Evolutionary conservation across 2,113 vertebrate genomes (phyloP).

Genomic region (Parus major): DNA sequence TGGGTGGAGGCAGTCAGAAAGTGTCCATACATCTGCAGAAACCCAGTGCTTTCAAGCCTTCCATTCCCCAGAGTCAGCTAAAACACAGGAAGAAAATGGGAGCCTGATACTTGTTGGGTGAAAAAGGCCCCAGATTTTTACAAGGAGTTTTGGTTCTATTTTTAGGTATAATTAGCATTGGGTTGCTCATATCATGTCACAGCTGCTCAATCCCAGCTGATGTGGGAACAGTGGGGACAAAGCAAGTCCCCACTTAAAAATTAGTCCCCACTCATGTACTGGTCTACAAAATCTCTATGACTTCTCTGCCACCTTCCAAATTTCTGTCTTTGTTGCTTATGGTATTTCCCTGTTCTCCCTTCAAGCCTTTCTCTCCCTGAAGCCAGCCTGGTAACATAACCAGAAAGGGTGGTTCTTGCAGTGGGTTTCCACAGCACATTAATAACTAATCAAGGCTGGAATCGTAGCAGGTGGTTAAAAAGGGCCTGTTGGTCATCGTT

Average conservation of each 20-base stretch:
- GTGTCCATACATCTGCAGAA: not conserved
- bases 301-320: not conserved
- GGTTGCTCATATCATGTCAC: not conserved
- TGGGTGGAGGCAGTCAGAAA: not conserved
- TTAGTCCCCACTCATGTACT: not conserved
- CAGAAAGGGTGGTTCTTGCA: not conserved
- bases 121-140: not conserved
- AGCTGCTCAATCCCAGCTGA: not conserved
- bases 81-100: not conserved
- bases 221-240: not conserved
- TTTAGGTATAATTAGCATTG: accelerated
- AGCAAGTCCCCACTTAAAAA: not conserved
- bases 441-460: slow-evolving; percentile 46
- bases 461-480: slow-evolving; percentile 44
- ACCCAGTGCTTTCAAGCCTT: not conserved
- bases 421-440: not conserved
- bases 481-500: slow-evolving; percentile 20
- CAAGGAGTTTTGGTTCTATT: not conserved
- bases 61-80: not conserved
- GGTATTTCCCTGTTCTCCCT: not conserved
- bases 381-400: not conserved
- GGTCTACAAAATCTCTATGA: not conserved
- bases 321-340: not conserved
- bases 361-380: not conserved
- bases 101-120: not conserved